Base-by-base conservation (phyloP, 2,888 invertebrate species). In the Thysanoteuthis rhombus region DNA sequence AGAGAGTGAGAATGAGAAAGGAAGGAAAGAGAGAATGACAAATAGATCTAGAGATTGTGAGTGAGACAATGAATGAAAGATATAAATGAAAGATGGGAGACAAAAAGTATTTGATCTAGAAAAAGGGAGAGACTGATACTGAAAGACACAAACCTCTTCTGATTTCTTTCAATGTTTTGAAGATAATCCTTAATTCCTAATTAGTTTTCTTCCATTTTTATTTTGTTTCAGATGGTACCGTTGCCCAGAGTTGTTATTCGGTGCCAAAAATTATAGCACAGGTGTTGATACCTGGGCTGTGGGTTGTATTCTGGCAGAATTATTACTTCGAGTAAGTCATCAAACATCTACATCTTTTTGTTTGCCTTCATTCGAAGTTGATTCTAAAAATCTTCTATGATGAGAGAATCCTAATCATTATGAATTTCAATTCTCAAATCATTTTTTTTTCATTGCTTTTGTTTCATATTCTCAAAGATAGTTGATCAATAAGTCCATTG, bases 221-320 rank as follows among this genome's bases (percentile, higher is more conserved):
- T 92, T 90, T 93, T 93, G 89, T 94, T 94, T 32, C 94, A 97
- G 97, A 94, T 97, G 97, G 97, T 97, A 97, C 95, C 98, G 98
- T 96, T 98, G 98, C 47, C 99, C 99, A 1, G 99, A 99, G 97
- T 97, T 99, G 52, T 97, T 99, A 89, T 99, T 98, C 97, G 99
- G 99, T 39, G 99, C 99, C 0, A 98, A 98, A 92, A 98, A 98
- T 96, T 99, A 99, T 97, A 98, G 99, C 32, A 98, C 98, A n/a
- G 99, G 99, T 3, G 98, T 99, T 36, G 99, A 99, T 96, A 99
- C 99, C 97, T 99, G 99, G 99, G 99, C 99, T 8, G 98, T 99
- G 28, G 99, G 99, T 8, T 99, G 99, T 97, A 99, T 99, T 96
- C 97, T 99, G 94, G 99, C 99, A 0, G 99, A 99, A 97, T 97